A percentile compares a stretch with the other conserved stretches of the same genome.
Evolutionary conservation across 2,113 vertebrate species (phyloP).

Genomic region (Onychostoma macrolepis): DNA sequence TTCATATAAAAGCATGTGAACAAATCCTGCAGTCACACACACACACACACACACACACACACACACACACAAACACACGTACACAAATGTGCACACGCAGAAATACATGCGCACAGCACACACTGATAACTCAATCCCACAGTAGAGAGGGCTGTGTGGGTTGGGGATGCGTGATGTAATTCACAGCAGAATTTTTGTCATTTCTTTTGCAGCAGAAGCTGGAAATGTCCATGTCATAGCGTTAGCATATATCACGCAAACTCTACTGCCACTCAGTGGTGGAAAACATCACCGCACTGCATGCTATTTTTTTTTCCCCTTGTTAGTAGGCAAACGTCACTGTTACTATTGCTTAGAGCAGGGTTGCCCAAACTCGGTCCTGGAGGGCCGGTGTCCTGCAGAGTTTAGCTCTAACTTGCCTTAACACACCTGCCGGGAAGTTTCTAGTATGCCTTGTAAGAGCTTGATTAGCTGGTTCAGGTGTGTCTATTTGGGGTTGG

Average conservation of each 20-base stretch:
- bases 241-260: conserved; percentile 48
- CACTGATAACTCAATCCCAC: conserved; percentile 38
- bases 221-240: conserved; percentile 63
- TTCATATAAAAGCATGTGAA: conserved; percentile 70
- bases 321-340: conserved; percentile 58
- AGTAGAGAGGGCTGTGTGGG: conserved; percentile 17
- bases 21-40: conserved; percentile 56
- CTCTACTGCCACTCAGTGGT: conserved; percentile 71
- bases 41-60: conserved; percentile 46
- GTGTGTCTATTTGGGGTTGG: too few relatives aligned
- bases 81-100: neutral
- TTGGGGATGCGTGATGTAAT: conserved; percentile 57
- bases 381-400: too few relatives aligned
- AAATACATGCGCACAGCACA: conserved; percentile 19
- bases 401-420: too few relatives aligned
- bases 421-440: too few relatives aligned
- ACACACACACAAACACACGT: conserved; percentile 16
- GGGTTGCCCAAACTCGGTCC: too few relatives aligned
- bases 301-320: conserved; percentile 14
- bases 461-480: too few relatives aligned
- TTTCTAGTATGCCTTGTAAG: too few relatives aligned
- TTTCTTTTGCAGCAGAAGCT: conserved; percentile 50
- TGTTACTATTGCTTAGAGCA: neutral
- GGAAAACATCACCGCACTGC: conserved; percentile 36
- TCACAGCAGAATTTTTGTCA: conserved; percentile 61